Percentiles rank a stretch among this genome's conserved stretches.
Evolutionary conservation across 2,797 vertebrate species (phyloP).

Genomic region (Miichthys miiuy): DNA sequence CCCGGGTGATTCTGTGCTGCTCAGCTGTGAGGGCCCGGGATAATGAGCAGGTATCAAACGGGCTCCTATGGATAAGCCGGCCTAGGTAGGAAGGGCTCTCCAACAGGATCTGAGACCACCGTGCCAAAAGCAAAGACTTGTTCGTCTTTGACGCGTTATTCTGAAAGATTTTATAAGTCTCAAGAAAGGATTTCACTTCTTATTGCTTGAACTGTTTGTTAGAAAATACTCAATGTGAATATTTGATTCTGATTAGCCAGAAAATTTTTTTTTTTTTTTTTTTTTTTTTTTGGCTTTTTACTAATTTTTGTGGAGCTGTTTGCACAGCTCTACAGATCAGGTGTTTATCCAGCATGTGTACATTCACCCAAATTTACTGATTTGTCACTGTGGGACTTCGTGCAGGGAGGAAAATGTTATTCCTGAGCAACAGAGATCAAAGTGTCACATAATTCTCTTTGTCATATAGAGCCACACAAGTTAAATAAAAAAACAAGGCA

Average conservation of each 20-base stretch:
- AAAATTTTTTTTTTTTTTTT: background rate
- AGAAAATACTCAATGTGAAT: background rate
- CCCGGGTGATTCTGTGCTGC: constrained; percentile 77
- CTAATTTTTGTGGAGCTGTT: background rate
- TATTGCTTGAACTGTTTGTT: background rate
- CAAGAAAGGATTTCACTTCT: background rate
- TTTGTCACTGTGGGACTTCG: background rate
- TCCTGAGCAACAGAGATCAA: constrained; percentile 33
- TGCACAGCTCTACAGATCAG: too few relatives aligned
- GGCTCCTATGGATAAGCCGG: constrained; percentile 70
- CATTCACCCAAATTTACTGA: background rate
- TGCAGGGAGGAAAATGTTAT: background rate
- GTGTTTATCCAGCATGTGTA: background rate
- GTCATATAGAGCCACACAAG: background rate
- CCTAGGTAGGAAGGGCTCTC: constrained; percentile 52
- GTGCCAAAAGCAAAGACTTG: constrained; percentile 49
- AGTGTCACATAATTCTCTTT: background rate
- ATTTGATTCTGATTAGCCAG: background rate
- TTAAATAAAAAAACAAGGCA: background rate
- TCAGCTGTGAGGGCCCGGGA: constrained; percentile 79
- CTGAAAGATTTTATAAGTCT: background rate
- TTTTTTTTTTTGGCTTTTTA: too few relatives aligned
- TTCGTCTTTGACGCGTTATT: background rate
- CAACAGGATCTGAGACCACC: constrained; percentile 68
- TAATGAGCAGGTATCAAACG: constrained; percentile 87